phyloP scores from a whole-genome alignment of 2,888 invertebrate genomes.

The Cerastis leucographa region DNA sequence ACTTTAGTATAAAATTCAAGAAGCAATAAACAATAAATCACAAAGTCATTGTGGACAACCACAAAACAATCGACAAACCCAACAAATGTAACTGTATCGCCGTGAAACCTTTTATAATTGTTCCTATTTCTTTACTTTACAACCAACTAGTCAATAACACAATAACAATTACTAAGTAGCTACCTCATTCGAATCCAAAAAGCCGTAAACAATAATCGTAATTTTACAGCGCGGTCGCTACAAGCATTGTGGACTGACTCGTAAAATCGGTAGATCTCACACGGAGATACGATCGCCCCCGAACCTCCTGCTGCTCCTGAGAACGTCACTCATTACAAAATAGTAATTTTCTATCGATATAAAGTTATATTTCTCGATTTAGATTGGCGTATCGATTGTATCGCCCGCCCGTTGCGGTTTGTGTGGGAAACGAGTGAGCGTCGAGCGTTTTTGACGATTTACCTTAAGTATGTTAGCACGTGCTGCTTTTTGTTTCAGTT shows the following conservation, averaged over 20 bases:
- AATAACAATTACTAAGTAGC: conserved; percentile 72
- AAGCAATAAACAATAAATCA: conserved; percentile 8
- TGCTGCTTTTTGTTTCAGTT: conserved; percentile 65
- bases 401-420: conserved; percentile 79
- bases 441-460: conserved; percentile 68
- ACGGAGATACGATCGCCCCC: conserved; percentile 85
- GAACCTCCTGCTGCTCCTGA: conserved; percentile 84
- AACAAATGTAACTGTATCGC: conserved; percentile 61
- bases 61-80: conserved; percentile 39
- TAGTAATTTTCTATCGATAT: conserved; percentile 68
- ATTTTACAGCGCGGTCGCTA: conserved; percentile 70
- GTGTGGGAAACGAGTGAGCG: conserved; percentile 80
- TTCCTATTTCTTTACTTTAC: conserved; percentile 36
- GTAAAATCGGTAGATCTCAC: conserved; percentile 86
- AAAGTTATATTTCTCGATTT: conserved; percentile 76
- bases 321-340: conserved; percentile 85
- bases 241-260: conserved; percentile 74
- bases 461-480: conserved; percentile 68
- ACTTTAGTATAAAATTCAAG: neutral
- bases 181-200: conserved; percentile 71
- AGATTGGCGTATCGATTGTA: conserved; percentile 83
- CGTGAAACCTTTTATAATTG: conserved; percentile 62
- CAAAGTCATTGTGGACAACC: conserved; percentile 20
- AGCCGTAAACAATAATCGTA: conserved; percentile 76
- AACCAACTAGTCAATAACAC: conserved; percentile 65